Evolutionary conservation across 2,797 vertebrate genomes (phyloP).

Genomic region (Mastacembelus armatus): DNA sequence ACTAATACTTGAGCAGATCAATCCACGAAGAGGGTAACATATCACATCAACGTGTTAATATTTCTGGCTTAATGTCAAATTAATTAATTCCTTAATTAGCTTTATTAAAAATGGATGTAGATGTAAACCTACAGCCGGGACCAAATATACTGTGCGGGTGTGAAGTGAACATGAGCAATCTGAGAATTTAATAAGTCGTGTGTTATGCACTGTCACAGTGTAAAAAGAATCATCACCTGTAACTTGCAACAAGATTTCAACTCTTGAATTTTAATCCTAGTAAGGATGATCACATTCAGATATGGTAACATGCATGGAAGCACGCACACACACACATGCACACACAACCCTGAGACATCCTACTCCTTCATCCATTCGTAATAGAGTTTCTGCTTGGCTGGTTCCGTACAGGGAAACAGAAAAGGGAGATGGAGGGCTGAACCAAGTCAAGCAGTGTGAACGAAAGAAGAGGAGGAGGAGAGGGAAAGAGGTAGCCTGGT

Average conservation of each 20-base stretch:
- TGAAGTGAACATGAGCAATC: slow-evolving; percentile 30
- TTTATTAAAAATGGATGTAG: neutral
- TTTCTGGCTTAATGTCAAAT: slow-evolving; percentile 5
- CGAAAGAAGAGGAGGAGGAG: slow-evolving; percentile 31
- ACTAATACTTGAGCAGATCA: slow-evolving; percentile 16
- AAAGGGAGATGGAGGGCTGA: slow-evolving; percentile 54
- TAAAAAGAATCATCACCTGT: slow-evolving; percentile 33
- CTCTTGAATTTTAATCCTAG: slow-evolving; percentile 10
- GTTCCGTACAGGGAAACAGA: slow-evolving; percentile 53
- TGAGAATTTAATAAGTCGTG: slow-evolving; percentile 1
- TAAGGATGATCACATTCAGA: slow-evolving; percentile 21
- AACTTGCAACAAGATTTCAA: slow-evolving; percentile 16
- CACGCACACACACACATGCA: slow-evolving; percentile 5
- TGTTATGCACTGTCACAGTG: slow-evolving; percentile 1
- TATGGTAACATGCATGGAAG: slow-evolving; percentile 15
- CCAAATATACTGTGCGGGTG: neutral
- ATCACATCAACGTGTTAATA: neutral
- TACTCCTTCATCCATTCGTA: slow-evolving; percentile 60
- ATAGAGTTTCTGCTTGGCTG: slow-evolving; percentile 74
- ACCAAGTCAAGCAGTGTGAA: slow-evolving; percentile 43
- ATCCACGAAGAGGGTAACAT: neutral
- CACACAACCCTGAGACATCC: slow-evolving; percentile 27
- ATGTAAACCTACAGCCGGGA: neutral
- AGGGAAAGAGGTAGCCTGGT: slow-evolving; percentile 28
- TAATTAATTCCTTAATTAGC: neutral